Conservation (phyloP, 2,113 vertebrate genomes). For the Chamaetylas fuelleborni region DNA sequence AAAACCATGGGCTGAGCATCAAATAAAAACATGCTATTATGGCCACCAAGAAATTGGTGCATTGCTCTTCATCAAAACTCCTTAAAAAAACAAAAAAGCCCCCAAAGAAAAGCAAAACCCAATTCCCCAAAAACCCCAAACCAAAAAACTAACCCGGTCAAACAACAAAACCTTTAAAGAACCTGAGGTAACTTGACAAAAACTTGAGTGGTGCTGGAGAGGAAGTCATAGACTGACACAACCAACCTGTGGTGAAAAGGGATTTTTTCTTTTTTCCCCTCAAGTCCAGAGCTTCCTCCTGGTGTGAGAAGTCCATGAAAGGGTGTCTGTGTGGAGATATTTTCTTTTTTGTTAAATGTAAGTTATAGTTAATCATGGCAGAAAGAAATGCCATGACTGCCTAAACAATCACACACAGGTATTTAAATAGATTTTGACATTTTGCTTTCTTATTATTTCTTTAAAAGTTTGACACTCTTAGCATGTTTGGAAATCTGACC, state of each 20-base stretch:
- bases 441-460: not conserved
- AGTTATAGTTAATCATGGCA: not conserved
- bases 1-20: conserved; percentile 12
- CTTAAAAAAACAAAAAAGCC: not conserved
- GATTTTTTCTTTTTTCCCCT: not conserved
- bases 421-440: not conserved
- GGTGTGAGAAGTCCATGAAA: not conserved
- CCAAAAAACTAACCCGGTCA: not conserved
- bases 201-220: not conserved
- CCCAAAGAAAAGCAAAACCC: not conserved
- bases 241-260: not conserved
- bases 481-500: not conserved
- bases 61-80: not conserved
- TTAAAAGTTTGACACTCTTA: not conserved
- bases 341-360: not conserved
- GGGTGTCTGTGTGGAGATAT: accelerated
- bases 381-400: not conserved
- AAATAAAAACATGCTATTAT: conserved; percentile 20
- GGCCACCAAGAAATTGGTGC: not conserved
- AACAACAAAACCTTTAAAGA: not conserved
- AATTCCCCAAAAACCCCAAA: not conserved
- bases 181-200: not conserved
- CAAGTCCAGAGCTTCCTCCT: not conserved
- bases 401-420: not conserved
- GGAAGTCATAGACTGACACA: not conserved